phyloP scores from a whole-genome alignment of 2,113 vertebrate species.

The Lepus europaeus region DNA sequence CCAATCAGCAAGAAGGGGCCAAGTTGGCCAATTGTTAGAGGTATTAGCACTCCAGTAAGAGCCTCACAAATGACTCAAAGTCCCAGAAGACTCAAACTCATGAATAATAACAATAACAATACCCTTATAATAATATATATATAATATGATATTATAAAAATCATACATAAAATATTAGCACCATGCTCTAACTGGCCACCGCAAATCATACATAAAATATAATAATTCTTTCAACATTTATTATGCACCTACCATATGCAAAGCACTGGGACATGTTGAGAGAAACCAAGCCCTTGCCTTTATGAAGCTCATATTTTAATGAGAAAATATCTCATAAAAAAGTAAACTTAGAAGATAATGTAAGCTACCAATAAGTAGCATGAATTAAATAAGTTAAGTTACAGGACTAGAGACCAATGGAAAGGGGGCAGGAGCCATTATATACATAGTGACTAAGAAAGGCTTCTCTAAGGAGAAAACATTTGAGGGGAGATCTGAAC shows the following conservation, averaged over 20 bases:
- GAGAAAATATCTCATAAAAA: slow-evolving; percentile 35
- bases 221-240: slow-evolving; percentile 39
- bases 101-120: slow-evolving; percentile 37
- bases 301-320: slow-evolving; percentile 50
- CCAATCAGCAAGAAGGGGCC: slow-evolving; percentile 38
- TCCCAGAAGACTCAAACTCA: slow-evolving; percentile 20
- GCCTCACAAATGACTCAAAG: slow-evolving; percentile 44
- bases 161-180: no score
- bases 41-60: slow-evolving; percentile 24
- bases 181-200: no score
- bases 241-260: slow-evolving; percentile 8
- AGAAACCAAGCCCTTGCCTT: slow-evolving; percentile 23
- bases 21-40: slow-evolving; percentile 37
- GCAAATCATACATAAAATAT: no score
- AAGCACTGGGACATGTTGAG: background rate
- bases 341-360: slow-evolving; percentile 26
- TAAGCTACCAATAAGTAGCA: background rate
- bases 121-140: background rate
- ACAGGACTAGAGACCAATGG: background rate
- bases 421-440: background rate
- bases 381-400: slow-evolving; percentile 48
- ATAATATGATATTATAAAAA: no score
- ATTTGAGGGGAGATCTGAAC: background rate
- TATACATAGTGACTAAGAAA: background rate
- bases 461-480: background rate